A percentile compares a stretch with the other conserved stretches of the same genome.
Evolutionary conservation across 2,888 invertebrate genomes (phyloP).

Genomic region (Amphipoea oculea): DNA sequence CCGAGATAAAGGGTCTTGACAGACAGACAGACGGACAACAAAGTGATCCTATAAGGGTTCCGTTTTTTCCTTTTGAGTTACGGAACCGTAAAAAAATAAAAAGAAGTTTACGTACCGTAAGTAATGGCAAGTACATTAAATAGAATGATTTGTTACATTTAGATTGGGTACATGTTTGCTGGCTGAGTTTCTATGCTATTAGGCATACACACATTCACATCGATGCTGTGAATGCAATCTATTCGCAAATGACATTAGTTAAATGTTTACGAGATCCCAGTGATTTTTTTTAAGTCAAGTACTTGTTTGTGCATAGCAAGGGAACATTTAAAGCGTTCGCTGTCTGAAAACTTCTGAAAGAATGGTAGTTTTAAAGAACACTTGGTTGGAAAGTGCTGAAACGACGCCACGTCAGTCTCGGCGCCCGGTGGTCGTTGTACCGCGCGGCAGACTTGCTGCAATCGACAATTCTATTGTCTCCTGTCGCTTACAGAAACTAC

Average conservation of each 20-base stretch:
- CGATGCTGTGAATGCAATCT: constrained; percentile 38
- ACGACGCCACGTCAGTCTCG: neutral
- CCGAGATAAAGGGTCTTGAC: too few species aligned
- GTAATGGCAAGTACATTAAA: neutral
- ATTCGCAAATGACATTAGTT: constrained; percentile 29
- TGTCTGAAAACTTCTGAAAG: constrained; percentile 47
- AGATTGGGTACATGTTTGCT: constrained; percentile 24
- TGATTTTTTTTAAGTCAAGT: constrained; percentile 30
- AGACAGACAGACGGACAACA: too few species aligned
- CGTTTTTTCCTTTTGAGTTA: too few species aligned
- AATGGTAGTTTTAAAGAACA: constrained; percentile 29
- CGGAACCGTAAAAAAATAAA: neutral
- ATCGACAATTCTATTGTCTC: constrained; percentile 41
- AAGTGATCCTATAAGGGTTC: too few species aligned
- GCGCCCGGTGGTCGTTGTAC: constrained; percentile 11
- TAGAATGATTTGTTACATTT: constrained; percentile 4
- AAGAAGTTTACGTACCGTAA: neutral
- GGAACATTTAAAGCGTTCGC: constrained; percentile 4
- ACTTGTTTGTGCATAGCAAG: constrained; percentile 23
- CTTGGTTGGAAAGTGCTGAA: constrained; percentile 24
- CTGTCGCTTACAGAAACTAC: constrained; percentile 8
- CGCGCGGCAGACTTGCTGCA: constrained; percentile 26
- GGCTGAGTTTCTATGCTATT: constrained; percentile 43
- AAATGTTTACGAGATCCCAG: constrained; percentile 45
- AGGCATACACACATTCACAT: constrained; percentile 29